A percentile compares a stretch with the other conserved stretches of the same genome.
Evolutionary conservation across 2,797 vertebrate genomes (phyloP).

Genomic region (Erpetoichthys calabaricus): DNA sequence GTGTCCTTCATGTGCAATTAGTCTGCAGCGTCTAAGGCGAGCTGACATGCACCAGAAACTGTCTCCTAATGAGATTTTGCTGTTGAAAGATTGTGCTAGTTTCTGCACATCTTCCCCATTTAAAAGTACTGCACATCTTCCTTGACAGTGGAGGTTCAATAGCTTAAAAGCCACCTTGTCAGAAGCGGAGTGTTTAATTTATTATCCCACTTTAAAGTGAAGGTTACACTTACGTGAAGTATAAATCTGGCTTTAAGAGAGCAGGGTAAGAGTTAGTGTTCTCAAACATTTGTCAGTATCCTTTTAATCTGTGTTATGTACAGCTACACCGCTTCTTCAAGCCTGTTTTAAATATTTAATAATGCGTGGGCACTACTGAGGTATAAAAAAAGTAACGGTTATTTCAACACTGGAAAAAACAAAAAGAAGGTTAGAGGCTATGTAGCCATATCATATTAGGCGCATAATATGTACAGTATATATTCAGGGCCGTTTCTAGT

Average conservation of each 20-base stretch:
- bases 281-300: no score
- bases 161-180: constrained; percentile 26
- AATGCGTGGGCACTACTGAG: no score
- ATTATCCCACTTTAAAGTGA: neutral
- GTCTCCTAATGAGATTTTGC: constrained; percentile 47
- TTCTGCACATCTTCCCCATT: constrained; percentile 57
- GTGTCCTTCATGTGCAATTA: constrained; percentile 51
- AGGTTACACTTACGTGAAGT: neutral
- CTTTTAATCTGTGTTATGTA: neutral
- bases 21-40: constrained; percentile 58
- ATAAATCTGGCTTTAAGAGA: neutral
- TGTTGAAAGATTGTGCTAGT: constrained; percentile 52
- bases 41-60: constrained; percentile 59
- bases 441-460: no score
- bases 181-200: constrained; percentile 7
- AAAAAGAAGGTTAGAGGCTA: no score
- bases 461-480: no score
- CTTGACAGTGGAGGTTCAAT: constrained; percentile 45
- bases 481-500: no score
- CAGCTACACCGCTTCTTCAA: neutral
- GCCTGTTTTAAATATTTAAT: no score
- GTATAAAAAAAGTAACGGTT: no score
- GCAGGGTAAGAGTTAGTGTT: neutral
- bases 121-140: constrained; percentile 59
- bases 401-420: no score